A percentile compares a stretch with the other conserved stretches of the same genome.
phyloP scores from a whole-genome alignment of 2,888 invertebrate genomes.

The Capitulum mitella region DNA sequence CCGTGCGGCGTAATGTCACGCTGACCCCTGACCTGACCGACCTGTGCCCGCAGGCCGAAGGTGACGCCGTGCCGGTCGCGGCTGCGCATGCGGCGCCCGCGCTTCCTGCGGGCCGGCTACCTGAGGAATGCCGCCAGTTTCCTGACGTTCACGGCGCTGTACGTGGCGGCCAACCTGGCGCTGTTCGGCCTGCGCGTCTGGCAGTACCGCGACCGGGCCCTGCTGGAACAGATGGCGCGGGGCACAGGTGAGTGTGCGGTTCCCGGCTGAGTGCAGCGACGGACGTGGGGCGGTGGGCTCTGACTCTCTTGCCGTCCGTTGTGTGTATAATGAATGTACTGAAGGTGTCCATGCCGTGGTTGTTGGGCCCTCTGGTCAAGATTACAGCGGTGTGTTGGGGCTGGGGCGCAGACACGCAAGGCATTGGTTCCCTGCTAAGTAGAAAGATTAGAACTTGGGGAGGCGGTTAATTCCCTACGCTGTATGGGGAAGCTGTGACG shows the following conservation, averaged over 20 bases:
- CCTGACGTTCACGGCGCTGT: conserved; percentile 34
- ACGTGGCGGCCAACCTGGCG: conserved; percentile 33
- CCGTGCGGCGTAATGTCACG: not conserved
- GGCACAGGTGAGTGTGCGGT: conserved; percentile 37
- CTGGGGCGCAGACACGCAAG: too few species aligned
- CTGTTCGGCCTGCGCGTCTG: conserved; percentile 35
- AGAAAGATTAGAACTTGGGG: too few species aligned
- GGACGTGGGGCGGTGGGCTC: too few species aligned
- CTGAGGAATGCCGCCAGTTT: conserved; percentile 34
- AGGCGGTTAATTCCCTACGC: too few species aligned
- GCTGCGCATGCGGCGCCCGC: not conserved
- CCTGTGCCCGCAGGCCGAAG: not conserved
- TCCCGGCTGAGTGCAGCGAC: too few species aligned
- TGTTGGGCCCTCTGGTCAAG: too few species aligned
- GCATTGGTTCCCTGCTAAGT: too few species aligned
- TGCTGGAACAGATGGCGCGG: conserved; percentile 35
- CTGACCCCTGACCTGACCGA: not conserved
- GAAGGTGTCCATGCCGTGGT: too few species aligned
- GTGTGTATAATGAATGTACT: too few species aligned
- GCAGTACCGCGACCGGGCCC: conserved; percentile 34
- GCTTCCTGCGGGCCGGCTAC: conserved; percentile 27
- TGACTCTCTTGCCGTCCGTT: too few species aligned
- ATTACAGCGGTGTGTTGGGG: too few species aligned
- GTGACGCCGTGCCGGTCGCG: not conserved
- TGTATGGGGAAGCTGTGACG: too few species aligned